Base-by-base conservation (phyloP, 2,113 vertebrate species). In the Chaenogobius annularis region DNA sequence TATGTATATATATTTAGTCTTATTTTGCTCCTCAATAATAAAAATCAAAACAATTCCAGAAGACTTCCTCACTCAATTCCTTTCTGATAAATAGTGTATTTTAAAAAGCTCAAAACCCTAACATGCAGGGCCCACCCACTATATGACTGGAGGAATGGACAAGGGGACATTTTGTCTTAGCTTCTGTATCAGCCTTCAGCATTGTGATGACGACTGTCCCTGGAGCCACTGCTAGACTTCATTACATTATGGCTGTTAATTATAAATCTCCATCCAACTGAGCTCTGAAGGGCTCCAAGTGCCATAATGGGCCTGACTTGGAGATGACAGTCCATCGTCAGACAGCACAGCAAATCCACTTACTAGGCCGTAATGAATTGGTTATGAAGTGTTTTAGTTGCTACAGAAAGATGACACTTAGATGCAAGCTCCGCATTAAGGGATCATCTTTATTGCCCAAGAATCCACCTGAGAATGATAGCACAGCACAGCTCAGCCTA, bases 401-500 rank as follows among this genome's bases (percentile, higher is more conserved):
- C 31, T 62, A 62, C 35, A 75, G 61, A 84, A 87, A 81, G 52
- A 82, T 23, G 50, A 88, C 79, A 83, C 71, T 64, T 9, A 37
- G 63, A 71, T 61, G 40, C 43, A 63, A 85, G 73, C 66, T 93
- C 93, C 94, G 95, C 95, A 95, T 95, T 95, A 94, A 83, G 83
- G 77, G 95, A 96, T 94, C 92, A 92, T 96, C 93, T 97, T 98
- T 98, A 97, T 98, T 97, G 95, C 95, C 96, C 95, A 96, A 96
- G 95, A 94, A 92, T 96, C 94, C 95, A 96, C 96, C 96, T 96
- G 96, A 98, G 96, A 96, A 95, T 95, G 93, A 95, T 94, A 96
- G 93, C 95, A 84, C 83, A 93, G 95, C 94, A 96, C 95, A 94
- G 95, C 94, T 96, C 94, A 94, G 94, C 93, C 93, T 94, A 95